These are phyloP conservation scores for Aldabrachelys gigantea DNA, from an alignment of 2,113 vertebrate genomes.

Conservation along the genomic window DNA sequence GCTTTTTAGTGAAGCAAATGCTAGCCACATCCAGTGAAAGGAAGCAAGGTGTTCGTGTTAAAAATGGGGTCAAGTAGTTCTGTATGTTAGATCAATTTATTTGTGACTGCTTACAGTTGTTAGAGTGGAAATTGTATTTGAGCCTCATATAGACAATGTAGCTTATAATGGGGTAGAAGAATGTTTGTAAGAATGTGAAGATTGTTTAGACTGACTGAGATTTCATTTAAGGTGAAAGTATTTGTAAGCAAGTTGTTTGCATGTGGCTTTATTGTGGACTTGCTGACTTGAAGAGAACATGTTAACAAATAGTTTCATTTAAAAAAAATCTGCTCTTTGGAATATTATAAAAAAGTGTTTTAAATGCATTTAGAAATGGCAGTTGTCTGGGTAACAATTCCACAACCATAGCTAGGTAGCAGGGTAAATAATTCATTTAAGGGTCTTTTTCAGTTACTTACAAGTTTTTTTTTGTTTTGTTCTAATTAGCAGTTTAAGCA, in stretches of 20 bases:
- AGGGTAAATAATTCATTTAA: not conserved
- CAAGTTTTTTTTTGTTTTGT: not conserved
- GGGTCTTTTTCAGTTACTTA: constrained; percentile 1
- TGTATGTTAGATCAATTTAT: constrained; percentile 4
- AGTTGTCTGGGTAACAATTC: not conserved
- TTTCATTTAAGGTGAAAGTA: not conserved
- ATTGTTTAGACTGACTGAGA: not conserved
- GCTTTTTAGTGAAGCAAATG: not conserved
- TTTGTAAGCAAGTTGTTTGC: constrained; percentile 24
- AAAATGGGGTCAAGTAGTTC: not conserved
- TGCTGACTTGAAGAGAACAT: not conserved
- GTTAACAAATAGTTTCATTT: not conserved
- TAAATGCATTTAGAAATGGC: not conserved
- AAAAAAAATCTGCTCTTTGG: not conserved
- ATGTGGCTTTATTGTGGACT: not conserved
- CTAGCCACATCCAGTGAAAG: not conserved
- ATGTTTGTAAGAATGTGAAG: not conserved
- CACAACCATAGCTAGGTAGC: not conserved
- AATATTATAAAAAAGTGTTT: not conserved
- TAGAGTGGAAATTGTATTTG: not conserved
- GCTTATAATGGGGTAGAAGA: not conserved
- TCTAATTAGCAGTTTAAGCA: not conserved
- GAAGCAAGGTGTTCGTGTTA: not conserved
- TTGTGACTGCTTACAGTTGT: not conserved
- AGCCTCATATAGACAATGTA: not conserved